Evolutionary conservation across 2,888 invertebrate genomes (phyloP), one percentile per base, ranked within the genome.

Genomic region (Odontomyia ornata): DNA sequence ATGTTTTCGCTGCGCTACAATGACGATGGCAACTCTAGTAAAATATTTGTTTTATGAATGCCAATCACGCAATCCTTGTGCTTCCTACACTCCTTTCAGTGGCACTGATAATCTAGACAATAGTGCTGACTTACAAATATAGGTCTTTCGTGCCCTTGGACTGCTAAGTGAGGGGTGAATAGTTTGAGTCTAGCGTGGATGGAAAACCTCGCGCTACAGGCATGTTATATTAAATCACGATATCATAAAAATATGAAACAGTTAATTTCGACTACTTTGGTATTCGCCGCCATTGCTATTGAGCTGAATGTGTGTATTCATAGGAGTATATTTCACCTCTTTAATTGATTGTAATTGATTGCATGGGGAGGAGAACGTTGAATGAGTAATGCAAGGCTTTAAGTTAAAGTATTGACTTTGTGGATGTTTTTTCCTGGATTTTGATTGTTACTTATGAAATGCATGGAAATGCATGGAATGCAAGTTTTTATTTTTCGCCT

Each of bases 331-430:
- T 36, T 36, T 60, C 57, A 28, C 27, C 60, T 36, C 36, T 28
- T 57, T 75, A 75, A 75, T 75, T 75, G 75, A 65, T 65, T 75
- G 64, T 75, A 75, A 75, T 75, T 75, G 75, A 75, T 75, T 75
- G 60, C 43, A 30, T 23, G 36, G 30, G 23, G 36, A 36, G 9
- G n/a, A 36, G 36, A 36, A 36, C 36, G 9, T 3, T 36, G 3
- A 9, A 36, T 36, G 36, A 36, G 36, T 36, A 9, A 9, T 36
- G 36, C 36, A 36, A n/a, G n/a, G n/a, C n/a, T n/a, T n/a, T n/a
- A n/a, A n/a, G n/a, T n/a, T n/a, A n/a, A n/a, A n/a, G n/a, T n/a
- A n/a, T n/a, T n/a, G n/a, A n/a, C n/a, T n/a, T n/a, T n/a, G n/a
- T n/a, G n/a, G n/a, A n/a, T n/a, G n/a, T n/a, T n/a, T n/a, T n/a